Conservation (phyloP, 2,113 vertebrate species). For the Mixornis gularis region DNA sequence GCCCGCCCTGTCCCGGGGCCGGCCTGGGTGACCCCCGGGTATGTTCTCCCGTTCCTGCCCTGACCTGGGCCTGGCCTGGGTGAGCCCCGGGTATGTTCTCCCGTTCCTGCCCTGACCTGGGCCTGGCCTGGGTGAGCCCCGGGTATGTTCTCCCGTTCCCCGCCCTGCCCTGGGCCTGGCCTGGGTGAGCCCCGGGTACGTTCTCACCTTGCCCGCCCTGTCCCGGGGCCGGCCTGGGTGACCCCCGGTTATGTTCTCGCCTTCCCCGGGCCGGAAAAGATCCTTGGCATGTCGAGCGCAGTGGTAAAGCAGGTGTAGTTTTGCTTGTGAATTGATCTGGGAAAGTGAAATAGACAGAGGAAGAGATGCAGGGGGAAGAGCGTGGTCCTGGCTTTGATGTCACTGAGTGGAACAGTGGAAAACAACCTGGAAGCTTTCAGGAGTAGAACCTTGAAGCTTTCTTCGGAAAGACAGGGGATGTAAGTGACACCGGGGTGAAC, state of each 20-base stretch:
- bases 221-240: rapidly evolving
- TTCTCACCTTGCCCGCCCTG: no score
- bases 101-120: no score
- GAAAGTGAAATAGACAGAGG: neutral
- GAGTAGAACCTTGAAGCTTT: neutral
- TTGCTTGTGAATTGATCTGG: neutral
- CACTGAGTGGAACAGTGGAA: neutral
- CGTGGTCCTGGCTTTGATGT: neutral
- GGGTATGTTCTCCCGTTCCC: no score
- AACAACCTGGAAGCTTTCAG: neutral
- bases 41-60: no score
- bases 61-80: no score
- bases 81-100: no score
- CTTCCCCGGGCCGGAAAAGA: rapidly evolving
- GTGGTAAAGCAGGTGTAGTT: neutral
- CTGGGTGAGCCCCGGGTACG: rapidly evolving
- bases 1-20: no score
- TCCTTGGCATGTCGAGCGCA: rapidly evolving
- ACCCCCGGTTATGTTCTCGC: rapidly evolving
- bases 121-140: no score
- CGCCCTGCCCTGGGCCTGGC: no score
- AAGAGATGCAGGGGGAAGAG: neutral
- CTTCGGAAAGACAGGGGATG: rapidly evolving
- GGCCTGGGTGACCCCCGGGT: rapidly evolving
- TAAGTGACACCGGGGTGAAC: rapidly evolving